phyloP scores from a whole-genome alignment of 2,113 vertebrate species.

The Macquaria ambigua region DNA sequence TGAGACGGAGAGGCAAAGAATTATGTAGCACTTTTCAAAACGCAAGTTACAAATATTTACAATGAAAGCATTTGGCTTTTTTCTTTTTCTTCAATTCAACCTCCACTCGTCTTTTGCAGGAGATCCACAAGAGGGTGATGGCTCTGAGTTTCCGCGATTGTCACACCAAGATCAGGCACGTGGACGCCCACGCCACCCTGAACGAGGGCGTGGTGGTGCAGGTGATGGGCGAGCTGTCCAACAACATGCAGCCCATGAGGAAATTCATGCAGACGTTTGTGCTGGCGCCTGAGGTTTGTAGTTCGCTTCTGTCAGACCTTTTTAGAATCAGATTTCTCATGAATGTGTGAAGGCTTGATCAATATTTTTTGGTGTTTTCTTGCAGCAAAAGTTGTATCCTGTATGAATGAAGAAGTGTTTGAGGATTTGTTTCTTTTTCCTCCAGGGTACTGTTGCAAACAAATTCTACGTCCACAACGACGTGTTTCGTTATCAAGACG shows the following conservation, averaged over 20 bases:
- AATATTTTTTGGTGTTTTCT: neutral
- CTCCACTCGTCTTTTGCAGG: constrained; percentile 64
- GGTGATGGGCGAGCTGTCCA: constrained; percentile 98
- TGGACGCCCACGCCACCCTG: constrained; percentile 96
- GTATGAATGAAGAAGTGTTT: too few relatives aligned
- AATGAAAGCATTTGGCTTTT: too few relatives aligned
- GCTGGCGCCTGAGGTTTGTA: constrained; percentile 93
- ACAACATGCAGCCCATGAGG: constrained; percentile 97
- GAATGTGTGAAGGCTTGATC: rapidly evolving
- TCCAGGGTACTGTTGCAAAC: constrained; percentile 95
- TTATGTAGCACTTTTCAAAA: too few relatives aligned
- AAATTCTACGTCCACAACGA: constrained; percentile 99
- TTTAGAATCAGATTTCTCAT: neutral
- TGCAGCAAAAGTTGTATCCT: neutral
- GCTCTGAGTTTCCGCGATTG: constrained; percentile 97
- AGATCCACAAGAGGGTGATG: constrained; percentile 98
- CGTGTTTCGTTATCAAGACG: constrained; percentile 98
- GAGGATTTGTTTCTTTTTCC: neutral
- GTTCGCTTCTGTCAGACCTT: rapidly evolving
- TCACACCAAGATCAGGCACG: constrained; percentile 96
- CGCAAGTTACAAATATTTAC: too few relatives aligned
- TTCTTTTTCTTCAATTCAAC: neutral
- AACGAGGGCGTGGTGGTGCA: constrained; percentile 98
- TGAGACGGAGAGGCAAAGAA: too few relatives aligned
- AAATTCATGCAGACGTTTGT: constrained; percentile 99